Conservation (phyloP, 2,113 vertebrate species). For the Myanophis thanlyinensis region DNA sequence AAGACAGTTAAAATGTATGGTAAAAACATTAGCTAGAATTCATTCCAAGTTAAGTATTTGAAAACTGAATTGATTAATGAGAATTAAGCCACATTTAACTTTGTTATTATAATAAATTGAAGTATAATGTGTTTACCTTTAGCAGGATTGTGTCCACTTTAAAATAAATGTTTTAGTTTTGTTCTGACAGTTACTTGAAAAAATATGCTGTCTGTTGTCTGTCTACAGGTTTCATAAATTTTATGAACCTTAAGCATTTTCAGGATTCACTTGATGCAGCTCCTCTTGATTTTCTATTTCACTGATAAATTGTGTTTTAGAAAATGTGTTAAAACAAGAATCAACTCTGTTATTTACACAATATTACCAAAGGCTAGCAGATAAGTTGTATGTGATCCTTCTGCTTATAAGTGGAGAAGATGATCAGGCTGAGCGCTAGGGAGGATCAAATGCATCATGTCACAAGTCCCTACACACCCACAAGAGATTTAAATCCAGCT, state of each 20-base stretch:
- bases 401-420: not conserved
- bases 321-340: conserved; percentile 46
- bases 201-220: fast-evolving
- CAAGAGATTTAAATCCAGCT: not conserved
- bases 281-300: conserved; percentile 45
- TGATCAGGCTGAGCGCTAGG: not conserved
- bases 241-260: conserved; percentile 11
- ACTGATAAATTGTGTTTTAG: conserved; percentile 47
- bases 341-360: conserved; percentile 49
- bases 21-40: not conserved
- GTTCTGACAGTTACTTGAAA: not conserved
- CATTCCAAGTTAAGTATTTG: not conserved
- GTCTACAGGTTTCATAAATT: conserved; percentile 35
- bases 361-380: not conserved
- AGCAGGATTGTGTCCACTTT: not conserved
- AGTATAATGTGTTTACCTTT: not conserved
- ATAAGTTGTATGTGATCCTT: not conserved
- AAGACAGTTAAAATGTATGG: not conserved
- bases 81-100: not conserved
- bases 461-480: not conserved
- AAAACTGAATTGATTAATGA: not conserved
- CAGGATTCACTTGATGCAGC: not conserved
- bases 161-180: not conserved
- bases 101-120: not conserved
- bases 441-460: not conserved